Conservation (phyloP, 2,888 invertebrate genomes). For the Dorcus parallelipipedus region DNA sequence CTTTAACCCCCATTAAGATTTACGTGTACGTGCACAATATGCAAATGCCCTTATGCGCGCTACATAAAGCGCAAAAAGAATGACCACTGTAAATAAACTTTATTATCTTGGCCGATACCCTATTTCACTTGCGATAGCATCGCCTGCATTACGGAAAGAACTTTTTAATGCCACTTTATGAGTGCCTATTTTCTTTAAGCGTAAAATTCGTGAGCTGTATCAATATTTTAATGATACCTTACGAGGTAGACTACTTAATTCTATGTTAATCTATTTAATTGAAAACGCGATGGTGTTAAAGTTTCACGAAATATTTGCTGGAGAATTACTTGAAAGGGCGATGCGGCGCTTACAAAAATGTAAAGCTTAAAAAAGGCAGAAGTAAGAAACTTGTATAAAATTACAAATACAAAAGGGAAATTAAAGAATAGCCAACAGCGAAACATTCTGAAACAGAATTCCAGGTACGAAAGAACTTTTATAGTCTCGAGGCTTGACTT, state of each 20-base stretch:
- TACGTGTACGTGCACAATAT: slow-evolving; percentile 9
- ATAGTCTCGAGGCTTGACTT: too few species aligned
- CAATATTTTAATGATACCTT: background rate
- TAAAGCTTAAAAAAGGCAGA: too few species aligned
- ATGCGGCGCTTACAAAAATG: too few species aligned
- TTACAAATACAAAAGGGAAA: too few species aligned
- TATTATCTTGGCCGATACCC: slow-evolving; percentile 11
- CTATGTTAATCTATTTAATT: background rate
- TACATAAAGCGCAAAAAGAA: slow-evolving; percentile 13
- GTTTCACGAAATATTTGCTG: background rate
- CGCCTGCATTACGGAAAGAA: background rate
- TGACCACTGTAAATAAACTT: slow-evolving; percentile 11
- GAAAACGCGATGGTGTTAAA: background rate
- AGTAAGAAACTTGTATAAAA: too few species aligned
- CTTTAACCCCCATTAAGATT: slow-evolving; percentile 8
- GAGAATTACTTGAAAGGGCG: too few species aligned
- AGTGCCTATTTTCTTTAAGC: background rate
- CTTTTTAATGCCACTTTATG: slow-evolving; percentile 4
- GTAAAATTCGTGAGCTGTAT: background rate
- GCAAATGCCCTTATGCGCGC: slow-evolving; percentile 10
- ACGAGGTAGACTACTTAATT: too few species aligned
- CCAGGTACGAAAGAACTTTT: too few species aligned
- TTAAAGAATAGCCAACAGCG: too few species aligned
- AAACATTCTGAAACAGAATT: too few species aligned
- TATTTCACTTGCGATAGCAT: background rate